These are phyloP conservation scores for Muscidifurax raptorellus DNA, from an alignment of 1,140 invertebrate species.

Conservation along the genomic window DNA sequence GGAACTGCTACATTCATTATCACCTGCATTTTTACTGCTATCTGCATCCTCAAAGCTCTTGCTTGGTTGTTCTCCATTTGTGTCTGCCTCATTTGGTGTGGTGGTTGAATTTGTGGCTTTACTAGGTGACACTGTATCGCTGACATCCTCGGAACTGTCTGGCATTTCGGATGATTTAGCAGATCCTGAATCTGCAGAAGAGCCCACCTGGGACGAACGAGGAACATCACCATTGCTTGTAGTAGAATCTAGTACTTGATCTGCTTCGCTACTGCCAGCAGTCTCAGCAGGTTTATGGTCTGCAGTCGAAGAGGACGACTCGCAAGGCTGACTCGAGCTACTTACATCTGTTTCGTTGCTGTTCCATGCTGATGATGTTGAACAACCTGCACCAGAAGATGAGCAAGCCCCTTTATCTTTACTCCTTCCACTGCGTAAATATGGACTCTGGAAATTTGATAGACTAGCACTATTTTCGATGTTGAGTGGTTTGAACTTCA, in stretches of 20 bases:
- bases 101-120: constrained; percentile 62
- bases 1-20: constrained; percentile 72
- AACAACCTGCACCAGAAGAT: constrained; percentile 65
- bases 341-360: constrained; percentile 72
- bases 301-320: constrained; percentile 58
- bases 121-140: constrained; percentile 74
- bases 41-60: constrained; percentile 73
- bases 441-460: constrained; percentile 58
- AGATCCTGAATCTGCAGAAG: constrained; percentile 65
- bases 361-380: constrained; percentile 64
- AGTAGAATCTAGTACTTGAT: constrained; percentile 71
- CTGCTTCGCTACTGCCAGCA: constrained; percentile 67
- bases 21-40: constrained; percentile 72
- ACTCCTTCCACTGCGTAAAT: constrained; percentile 62
- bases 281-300: constrained; percentile 58
- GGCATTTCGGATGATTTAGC: constrained; percentile 71
- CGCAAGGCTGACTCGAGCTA: constrained; percentile 71
- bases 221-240: constrained; percentile 76
- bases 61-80: constrained; percentile 66
- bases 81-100: constrained; percentile 60
- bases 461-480: constrained; percentile 55
- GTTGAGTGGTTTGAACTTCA: constrained; percentile 56
- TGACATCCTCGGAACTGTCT: constrained; percentile 78
- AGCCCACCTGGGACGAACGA: constrained; percentile 57
- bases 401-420: constrained; percentile 61